Evolutionary conservation across 2,888 invertebrate species (phyloP).

Genomic region (Euspilapteryx auroguttella): DNA sequence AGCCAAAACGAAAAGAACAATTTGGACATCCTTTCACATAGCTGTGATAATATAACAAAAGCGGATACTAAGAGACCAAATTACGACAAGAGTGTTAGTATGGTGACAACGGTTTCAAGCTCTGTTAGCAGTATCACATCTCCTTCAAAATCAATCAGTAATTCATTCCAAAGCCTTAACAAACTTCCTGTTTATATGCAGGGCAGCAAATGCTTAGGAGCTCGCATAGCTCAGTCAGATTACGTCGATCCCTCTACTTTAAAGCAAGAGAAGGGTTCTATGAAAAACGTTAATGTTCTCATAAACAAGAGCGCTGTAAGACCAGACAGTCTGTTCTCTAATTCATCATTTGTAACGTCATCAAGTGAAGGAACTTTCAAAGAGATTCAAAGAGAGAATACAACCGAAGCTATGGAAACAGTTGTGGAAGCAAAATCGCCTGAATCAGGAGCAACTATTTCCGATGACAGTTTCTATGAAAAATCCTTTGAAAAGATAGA

Average conservation of each 20-base stretch:
- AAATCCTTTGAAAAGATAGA: slow-evolving; percentile 76
- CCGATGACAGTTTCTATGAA: slow-evolving; percentile 75
- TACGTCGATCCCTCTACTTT: slow-evolving; percentile 81
- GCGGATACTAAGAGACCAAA: slow-evolving; percentile 9
- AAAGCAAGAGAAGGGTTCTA: slow-evolving; percentile 42
- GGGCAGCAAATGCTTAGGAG: slow-evolving; percentile 81
- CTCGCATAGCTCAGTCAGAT: slow-evolving; percentile 85
- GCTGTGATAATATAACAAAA: slow-evolving; percentile 36
- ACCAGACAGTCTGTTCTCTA: slow-evolving; percentile 59
- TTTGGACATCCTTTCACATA: slow-evolving; percentile 34
- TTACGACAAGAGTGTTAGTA: slow-evolving; percentile 38
- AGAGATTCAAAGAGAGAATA: slow-evolving; percentile 19
- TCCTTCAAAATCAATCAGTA: slow-evolving; percentile 35
- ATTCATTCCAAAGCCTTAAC: slow-evolving; percentile 38
- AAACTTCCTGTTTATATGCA: slow-evolving; percentile 69
- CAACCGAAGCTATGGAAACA: slow-evolving; percentile 10
- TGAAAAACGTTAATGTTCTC: slow-evolving; percentile 61
- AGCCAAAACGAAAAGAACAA: slow-evolving; percentile 42
- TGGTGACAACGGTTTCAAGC: slow-evolving; percentile 27
- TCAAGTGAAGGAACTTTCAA: slow-evolving; percentile 55
- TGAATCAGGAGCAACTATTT: slow-evolving; percentile 17
- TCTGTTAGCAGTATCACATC: slow-evolving; percentile 20
- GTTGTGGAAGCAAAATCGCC: slow-evolving; percentile 12
- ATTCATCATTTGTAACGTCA: slow-evolving; percentile 57
- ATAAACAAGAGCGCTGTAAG: slow-evolving; percentile 63